Conservation (phyloP, 2,797 vertebrate species). For the Australoheros facetus region DNA sequence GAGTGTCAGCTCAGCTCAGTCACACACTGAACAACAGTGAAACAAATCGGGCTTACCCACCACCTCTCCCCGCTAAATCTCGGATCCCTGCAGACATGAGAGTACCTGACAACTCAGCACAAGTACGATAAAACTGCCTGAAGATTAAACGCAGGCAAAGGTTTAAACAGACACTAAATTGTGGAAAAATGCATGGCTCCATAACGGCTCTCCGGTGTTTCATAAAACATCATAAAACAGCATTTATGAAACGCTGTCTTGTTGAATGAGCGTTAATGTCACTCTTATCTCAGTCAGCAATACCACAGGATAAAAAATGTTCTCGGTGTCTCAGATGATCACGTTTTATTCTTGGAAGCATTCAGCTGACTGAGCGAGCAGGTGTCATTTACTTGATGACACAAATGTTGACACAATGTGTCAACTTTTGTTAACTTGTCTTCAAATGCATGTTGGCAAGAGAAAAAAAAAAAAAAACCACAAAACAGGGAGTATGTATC, state of each 20-base stretch:
- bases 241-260: slow-evolving; percentile 17
- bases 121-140: slow-evolving; percentile 24
- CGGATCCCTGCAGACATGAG: background rate
- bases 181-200: background rate
- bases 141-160: slow-evolving; percentile 26
- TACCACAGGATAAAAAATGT: background rate
- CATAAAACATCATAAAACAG: slow-evolving; percentile 14
- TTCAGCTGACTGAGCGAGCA: slow-evolving; percentile 16
- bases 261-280: slow-evolving; percentile 2
- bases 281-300: slow-evolving; percentile 28
- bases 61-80: background rate
- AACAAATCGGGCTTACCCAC: background rate
- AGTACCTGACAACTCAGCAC: slow-evolving; percentile 34
- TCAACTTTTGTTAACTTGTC: background rate
- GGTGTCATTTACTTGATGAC: background rate
- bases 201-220: background rate
- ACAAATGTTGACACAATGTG: background rate
- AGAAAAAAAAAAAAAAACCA: background rate
- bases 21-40: background rate
- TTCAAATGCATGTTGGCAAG: background rate
- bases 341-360: background rate
- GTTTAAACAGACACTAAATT: slow-evolving; percentile 5
- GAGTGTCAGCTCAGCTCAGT: slow-evolving; percentile 21
- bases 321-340: background rate
- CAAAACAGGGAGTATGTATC: accelerated